Percentiles rank a stretch among this genome's conserved stretches.
Evolutionary conservation across 2,113 vertebrate genomes (phyloP).

Genomic region (Sciurus niger): DNA sequence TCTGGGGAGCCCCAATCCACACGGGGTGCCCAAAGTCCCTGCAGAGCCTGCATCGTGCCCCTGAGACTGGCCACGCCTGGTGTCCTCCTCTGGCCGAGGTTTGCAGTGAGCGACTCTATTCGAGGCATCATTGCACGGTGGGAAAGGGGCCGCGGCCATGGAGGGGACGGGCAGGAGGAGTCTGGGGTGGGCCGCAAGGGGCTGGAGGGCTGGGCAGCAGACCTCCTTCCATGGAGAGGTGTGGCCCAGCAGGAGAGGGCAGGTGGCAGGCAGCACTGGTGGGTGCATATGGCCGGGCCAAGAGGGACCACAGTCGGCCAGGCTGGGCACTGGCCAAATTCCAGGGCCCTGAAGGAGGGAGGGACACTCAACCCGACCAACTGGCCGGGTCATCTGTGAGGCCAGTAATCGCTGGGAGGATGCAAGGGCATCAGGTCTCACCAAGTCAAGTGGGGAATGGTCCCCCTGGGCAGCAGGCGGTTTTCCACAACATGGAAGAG

Average conservation of each 20-base stretch:
- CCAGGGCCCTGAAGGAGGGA: neutral
- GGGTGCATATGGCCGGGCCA: too few species aligned
- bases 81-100: too few species aligned
- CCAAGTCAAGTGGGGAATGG: too few species aligned
- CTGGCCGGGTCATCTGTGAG: too few species aligned
- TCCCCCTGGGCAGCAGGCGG: too few species aligned
- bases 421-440: too few species aligned
- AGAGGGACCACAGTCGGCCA: neutral
- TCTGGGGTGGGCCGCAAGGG: neutral
- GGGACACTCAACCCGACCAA: rapidly evolving
- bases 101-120: neutral
- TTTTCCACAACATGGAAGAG: neutral
- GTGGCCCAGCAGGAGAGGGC: too few species aligned
- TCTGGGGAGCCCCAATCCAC: neutral
- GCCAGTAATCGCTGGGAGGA: too few species aligned
- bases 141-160: neutral
- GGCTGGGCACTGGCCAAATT: neutral
- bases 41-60: neutral
- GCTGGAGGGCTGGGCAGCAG: too few species aligned
- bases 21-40: neutral
- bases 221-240: neutral
- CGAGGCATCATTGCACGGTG: neutral
- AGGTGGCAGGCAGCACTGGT: too few species aligned
- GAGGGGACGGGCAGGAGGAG: neutral
- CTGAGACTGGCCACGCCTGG: too few species aligned